Percentiles rank a stretch among this genome's conserved stretches.
Conservation (phyloP, 37 sponge, comb jelly and placozoan species). For the Chondrilla cf. caribensis region DNA sequence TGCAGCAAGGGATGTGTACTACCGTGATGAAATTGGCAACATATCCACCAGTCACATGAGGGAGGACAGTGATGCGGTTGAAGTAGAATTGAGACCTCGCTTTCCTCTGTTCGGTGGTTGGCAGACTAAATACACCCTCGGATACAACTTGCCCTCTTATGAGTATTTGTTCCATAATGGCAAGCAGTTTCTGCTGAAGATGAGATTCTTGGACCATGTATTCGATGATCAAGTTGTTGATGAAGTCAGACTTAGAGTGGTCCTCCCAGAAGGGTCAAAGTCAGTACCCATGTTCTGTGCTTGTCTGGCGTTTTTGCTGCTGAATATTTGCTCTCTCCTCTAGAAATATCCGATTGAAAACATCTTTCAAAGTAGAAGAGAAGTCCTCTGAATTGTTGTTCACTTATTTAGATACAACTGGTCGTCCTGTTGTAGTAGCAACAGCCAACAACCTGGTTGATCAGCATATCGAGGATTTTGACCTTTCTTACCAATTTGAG, state of each 20-base stretch:
- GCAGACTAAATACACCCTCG: constrained; percentile 92
- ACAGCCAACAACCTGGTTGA: constrained; percentile 76
- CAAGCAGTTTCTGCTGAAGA: constrained; percentile 67
- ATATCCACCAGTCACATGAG: constrained; percentile 89
- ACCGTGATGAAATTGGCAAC: constrained; percentile 97
- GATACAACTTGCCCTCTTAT: constrained; percentile 92
- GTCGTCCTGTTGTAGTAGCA: constrained; percentile 81
- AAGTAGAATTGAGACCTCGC: constrained; percentile 83
- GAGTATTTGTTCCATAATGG: constrained; percentile 84
- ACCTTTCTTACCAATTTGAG: constrained; percentile 41
- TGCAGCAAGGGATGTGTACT: constrained; percentile 87
- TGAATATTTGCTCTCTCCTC: not conserved
- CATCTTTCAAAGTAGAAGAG: constrained; percentile 55
- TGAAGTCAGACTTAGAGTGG: constrained; percentile 53
- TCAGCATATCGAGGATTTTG: constrained; percentile 93
- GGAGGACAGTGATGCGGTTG: constrained; percentile 79
- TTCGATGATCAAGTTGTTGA: constrained; percentile 86
- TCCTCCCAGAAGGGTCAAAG: constrained; percentile 91
- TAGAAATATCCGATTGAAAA: constrained; percentile 54
- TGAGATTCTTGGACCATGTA: constrained; percentile 88
- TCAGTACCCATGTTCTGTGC: constrained; percentile 28
- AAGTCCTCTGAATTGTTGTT: constrained; percentile 37
- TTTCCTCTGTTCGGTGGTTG: constrained; percentile 98
- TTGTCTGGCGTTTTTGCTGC: too few species aligned
- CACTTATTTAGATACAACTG: constrained; percentile 94